Evolutionary conservation across 2,888 invertebrate genomes (phyloP).

Genomic region (Thysanoteuthis rhombus): DNA sequence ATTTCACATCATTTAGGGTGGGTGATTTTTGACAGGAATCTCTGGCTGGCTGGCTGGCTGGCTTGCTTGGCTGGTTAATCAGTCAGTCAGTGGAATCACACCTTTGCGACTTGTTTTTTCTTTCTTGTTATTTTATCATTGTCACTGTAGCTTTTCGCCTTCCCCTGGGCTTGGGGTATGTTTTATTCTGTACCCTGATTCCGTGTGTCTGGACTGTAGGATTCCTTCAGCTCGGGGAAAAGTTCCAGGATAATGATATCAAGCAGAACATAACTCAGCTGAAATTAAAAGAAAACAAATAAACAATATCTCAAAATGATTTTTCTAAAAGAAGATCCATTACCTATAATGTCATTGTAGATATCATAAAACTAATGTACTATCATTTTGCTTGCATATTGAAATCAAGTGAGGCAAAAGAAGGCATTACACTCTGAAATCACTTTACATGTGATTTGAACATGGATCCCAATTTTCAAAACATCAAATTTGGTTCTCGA

Average conservation of each 20-base stretch:
- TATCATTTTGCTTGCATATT: neutral
- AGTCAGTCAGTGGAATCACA: neutral
- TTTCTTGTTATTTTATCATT: neutral
- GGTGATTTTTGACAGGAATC: neutral
- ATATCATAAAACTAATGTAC: neutral
- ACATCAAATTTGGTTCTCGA: too few species aligned
- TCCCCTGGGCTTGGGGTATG: neutral
- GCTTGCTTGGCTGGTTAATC: too few species aligned
- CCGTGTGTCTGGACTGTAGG: conserved; percentile 29
- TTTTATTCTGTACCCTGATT: neutral
- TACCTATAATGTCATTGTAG: neutral
- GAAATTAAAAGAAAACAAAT: conserved; percentile 49
- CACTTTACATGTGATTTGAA: too few species aligned
- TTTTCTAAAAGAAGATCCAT: neutral
- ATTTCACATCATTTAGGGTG: neutral
- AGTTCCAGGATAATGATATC: conserved; percentile 81
- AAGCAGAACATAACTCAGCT: conserved; percentile 81
- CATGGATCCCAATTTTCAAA: too few species aligned
- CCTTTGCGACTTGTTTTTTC: neutral
- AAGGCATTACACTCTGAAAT: too few species aligned
- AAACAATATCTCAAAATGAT: conserved; percentile 2
- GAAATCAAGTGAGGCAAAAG: too few species aligned
- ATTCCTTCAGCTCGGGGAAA: conserved; percentile 75
- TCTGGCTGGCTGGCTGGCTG: neutral
- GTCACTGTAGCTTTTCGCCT: neutral